These are phyloP conservation scores for Peribatodes rhomboidaria DNA, from an alignment of 2,888 invertebrate species.

Conservation along the genomic window DNA sequence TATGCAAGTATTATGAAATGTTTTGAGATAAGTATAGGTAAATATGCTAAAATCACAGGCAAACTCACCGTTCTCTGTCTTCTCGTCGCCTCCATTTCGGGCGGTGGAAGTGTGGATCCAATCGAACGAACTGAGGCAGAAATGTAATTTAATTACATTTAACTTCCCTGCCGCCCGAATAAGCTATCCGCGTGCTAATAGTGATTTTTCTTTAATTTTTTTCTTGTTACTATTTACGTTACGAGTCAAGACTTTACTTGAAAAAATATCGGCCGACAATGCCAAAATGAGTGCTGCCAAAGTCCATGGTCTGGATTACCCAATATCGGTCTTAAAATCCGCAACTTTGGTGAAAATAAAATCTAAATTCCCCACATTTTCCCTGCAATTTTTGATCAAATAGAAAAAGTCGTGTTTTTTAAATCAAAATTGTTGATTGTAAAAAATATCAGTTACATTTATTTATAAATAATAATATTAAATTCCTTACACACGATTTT, in stretches of 20 bases:
- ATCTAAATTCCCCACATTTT: too few relatives aligned
- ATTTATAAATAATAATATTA: too few relatives aligned
- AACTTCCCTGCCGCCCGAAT: conserved; percentile 19
- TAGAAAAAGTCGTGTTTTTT: too few relatives aligned
- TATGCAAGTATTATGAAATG: not conserved
- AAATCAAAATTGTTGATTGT: too few relatives aligned
- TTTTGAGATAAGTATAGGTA: not conserved
- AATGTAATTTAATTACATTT: conserved; percentile 26
- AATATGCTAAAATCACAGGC: not conserved
- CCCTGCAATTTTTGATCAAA: too few relatives aligned
- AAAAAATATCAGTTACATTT: too few relatives aligned
- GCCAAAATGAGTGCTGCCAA: too few relatives aligned
- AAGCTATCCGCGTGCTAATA: not conserved
- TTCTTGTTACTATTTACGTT: not conserved
- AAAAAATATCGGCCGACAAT: conserved; percentile 38
- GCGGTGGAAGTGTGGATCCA: conserved; percentile 2
- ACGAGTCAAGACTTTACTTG: not conserved
- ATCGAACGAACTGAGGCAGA: not conserved
- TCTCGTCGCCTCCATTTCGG: conserved; percentile 68
- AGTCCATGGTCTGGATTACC: too few relatives aligned
- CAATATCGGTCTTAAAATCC: too few relatives aligned
- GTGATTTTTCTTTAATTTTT: not conserved
- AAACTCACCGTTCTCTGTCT: conserved; percentile 69
- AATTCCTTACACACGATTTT: too few relatives aligned
- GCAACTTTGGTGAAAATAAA: too few relatives aligned